phyloP scores from a whole-genome alignment of 1,140 invertebrate species.

The Pantala flavescens region DNA sequence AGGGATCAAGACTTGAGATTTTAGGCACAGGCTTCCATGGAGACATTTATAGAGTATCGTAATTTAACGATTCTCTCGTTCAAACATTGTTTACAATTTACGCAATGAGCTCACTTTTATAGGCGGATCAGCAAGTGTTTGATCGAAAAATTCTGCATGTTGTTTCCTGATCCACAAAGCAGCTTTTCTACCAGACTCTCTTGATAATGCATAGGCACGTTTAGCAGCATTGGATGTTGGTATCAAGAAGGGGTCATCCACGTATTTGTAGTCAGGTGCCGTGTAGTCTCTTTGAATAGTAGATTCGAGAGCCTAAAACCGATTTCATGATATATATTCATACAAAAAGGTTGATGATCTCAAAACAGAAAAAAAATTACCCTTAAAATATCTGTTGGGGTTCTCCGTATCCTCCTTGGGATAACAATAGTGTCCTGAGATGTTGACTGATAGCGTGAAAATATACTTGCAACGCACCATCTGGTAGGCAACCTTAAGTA shows the following conservation, averaged over 20 bases:
- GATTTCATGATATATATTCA: slow-evolving; percentile 5
- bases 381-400: slow-evolving; percentile 66
- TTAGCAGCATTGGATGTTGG: slow-evolving; percentile 65
- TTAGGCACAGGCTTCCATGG: too few relatives aligned
- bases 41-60: too few relatives aligned
- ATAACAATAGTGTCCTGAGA: slow-evolving; percentile 35
- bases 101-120: slow-evolving; percentile 33
- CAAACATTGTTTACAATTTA: too few relatives aligned
- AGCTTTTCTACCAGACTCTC: slow-evolving; percentile 76
- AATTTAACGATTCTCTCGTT: too few relatives aligned
- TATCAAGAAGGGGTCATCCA: slow-evolving; percentile 81
- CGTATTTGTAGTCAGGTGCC: slow-evolving; percentile 75
- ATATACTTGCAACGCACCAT: too few relatives aligned
- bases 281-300: slow-evolving; percentile 64
- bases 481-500: too few relatives aligned
- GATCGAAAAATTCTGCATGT: slow-evolving; percentile 63
- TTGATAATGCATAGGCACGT: slow-evolving; percentile 62
- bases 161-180: slow-evolving; percentile 73
- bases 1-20: too few relatives aligned
- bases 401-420: slow-evolving; percentile 57
- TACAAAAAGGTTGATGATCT: slow-evolving; percentile 16
- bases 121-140: slow-evolving; percentile 56
- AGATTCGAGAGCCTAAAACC: slow-evolving; percentile 53
- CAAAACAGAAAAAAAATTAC: slow-evolving; percentile 30
- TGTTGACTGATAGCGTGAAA: not conserved